Conservation (phyloP, 2,113 vertebrate species). For the Bubalus kerabau region DNA sequence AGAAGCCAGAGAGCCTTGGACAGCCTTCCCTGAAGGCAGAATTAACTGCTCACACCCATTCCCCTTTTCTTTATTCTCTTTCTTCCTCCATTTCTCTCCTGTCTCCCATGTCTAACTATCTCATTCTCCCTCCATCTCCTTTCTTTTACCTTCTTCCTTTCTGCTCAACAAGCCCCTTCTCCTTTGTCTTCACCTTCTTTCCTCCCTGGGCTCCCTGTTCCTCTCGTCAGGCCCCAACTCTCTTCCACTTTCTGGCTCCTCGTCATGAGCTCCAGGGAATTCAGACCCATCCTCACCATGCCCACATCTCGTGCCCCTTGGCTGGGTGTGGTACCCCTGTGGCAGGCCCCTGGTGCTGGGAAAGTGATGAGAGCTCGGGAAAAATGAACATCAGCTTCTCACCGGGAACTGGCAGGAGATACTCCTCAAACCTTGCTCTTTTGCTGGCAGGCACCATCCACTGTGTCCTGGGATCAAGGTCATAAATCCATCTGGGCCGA, state of each 20-base stretch:
- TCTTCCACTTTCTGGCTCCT: neutral
- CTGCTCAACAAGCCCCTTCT: neutral
- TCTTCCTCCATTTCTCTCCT: neutral
- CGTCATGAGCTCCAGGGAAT: neutral
- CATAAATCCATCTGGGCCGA: accelerated
- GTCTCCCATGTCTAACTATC: neutral
- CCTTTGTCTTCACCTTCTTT: neutral
- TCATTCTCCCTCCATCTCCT: neutral
- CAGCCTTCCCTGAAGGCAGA: neutral
- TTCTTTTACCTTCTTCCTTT: neutral
- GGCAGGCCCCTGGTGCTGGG: neutral
- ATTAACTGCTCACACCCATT: too few relatives aligned
- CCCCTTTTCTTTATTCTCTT: neutral
- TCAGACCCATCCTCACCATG: neutral
- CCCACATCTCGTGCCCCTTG: neutral
- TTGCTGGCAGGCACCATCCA: neutral
- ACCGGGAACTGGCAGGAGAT: neutral
- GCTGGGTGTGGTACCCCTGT: neutral
- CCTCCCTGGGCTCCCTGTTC: too few relatives aligned
- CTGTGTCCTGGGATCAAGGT: neutral
- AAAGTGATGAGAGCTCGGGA: neutral
- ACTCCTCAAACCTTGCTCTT: neutral
- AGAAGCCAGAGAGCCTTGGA: neutral
- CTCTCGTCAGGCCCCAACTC: neutral
- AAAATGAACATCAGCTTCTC: neutral